These are phyloP conservation scores for Pheosia tremula DNA, from an alignment of 2,888 invertebrate species.

Conservation along the genomic window DNA sequence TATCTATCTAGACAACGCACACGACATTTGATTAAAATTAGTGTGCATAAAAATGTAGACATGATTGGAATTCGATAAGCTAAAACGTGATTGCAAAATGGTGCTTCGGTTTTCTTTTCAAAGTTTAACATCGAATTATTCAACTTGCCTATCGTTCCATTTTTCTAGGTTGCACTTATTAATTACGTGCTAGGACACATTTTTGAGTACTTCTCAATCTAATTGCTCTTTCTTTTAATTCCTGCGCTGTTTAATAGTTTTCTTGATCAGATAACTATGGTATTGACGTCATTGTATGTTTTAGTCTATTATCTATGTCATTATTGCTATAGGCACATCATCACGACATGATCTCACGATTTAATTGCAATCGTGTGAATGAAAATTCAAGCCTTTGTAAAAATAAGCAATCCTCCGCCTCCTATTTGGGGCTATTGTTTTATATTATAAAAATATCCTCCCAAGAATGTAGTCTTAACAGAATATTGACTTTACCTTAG, in stretches of 20 bases:
- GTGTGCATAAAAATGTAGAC: slow-evolving; percentile 23
- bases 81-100: slow-evolving; percentile 15
- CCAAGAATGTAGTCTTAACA: slow-evolving; percentile 8
- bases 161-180: too few relatives aligned
- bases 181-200: too few relatives aligned
- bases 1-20: slow-evolving; percentile 11
- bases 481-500: slow-evolving; percentile 6
- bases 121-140: background rate
- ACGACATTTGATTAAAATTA: slow-evolving; percentile 32
- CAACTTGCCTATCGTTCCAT: too few relatives aligned
- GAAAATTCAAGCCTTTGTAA: slow-evolving; percentile 21
- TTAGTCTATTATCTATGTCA: slow-evolving; percentile 28
- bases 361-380: slow-evolving; percentile 33
- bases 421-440: background rate
- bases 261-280: slow-evolving; percentile 21
- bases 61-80: slow-evolving; percentile 14
- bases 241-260: slow-evolving; percentile 2
- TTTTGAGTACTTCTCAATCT: background rate
- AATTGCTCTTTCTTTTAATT: background rate
- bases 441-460: background rate
- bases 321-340: slow-evolving; percentile 27
- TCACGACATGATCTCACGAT: slow-evolving; percentile 33
- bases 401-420: background rate
- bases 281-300: slow-evolving; percentile 35
- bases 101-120: slow-evolving; percentile 5